Percentiles rank a stretch among this genome's conserved stretches.
Conservation (phyloP, 2,888 invertebrate genomes). For the Agapostemon virescens region DNA sequence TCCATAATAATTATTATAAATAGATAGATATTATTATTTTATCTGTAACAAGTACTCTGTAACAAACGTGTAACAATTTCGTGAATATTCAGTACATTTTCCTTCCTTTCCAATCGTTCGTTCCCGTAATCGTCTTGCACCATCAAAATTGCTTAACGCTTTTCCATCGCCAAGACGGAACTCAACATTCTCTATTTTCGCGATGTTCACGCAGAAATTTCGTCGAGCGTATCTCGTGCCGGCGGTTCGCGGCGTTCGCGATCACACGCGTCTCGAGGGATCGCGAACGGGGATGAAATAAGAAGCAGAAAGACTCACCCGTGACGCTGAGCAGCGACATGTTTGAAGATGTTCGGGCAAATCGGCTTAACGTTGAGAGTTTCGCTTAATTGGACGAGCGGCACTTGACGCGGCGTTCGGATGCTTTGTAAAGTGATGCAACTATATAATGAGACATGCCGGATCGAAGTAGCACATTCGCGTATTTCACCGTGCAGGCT, state of each 20-base stretch:
- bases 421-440: conserved; percentile 60
- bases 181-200: too few relatives aligned
- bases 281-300: not conserved
- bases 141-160: too few relatives aligned
- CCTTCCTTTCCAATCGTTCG: too few relatives aligned
- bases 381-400: conserved; percentile 59
- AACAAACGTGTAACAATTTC: too few relatives aligned
- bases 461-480: conserved; percentile 60
- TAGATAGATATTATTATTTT: too few relatives aligned
- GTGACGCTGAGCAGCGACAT: conserved; percentile 76
- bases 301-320: conserved; percentile 63
- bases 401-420: conserved; percentile 49
- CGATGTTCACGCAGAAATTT: too few relatives aligned
- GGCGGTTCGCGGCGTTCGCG: not conserved
- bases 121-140: too few relatives aligned
- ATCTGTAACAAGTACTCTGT: too few relatives aligned
- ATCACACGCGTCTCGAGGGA: too few relatives aligned
- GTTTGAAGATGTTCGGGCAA: conserved; percentile 61
- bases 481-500: conserved; percentile 50
- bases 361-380: conserved; percentile 54
- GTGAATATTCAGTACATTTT: too few relatives aligned
- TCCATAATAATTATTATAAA: too few relatives aligned
- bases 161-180: too few relatives aligned
- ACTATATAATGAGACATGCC: conserved; percentile 58
- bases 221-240: not conserved